Percentiles rank a stretch among this genome's conserved stretches.
phyloP scores from a whole-genome alignment of 2,797 vertebrate genomes.

The Peromyscus eremicus region DNA sequence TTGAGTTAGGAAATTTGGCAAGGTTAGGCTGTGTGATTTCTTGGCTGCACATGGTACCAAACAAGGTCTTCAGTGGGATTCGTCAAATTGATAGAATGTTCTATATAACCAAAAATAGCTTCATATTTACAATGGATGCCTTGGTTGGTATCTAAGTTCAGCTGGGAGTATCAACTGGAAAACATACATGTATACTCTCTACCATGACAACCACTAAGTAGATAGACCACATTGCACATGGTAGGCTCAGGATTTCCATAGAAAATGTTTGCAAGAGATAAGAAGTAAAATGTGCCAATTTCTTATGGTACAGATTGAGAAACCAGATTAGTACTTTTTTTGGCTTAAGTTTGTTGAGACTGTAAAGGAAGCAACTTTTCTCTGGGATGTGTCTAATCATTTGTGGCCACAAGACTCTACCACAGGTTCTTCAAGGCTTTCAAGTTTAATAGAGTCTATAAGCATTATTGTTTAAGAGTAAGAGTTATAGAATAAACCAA shows the following conservation, averaged over 20 bases:
- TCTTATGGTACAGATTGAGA: background rate
- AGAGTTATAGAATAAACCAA: background rate
- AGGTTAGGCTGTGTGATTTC: background rate
- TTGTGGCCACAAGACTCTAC: background rate
- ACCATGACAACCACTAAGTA: background rate
- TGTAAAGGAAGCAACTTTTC: background rate
- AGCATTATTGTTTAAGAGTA: slow-evolving; percentile 20
- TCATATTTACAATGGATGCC: background rate
- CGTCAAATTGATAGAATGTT: background rate
- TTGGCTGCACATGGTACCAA: background rate
- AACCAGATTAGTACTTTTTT: background rate
- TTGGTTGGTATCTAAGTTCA: background rate
- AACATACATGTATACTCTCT: background rate
- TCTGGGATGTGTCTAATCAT: background rate
- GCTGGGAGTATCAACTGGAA: background rate
- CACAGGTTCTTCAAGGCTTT: background rate
- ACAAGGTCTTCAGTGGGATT: background rate
- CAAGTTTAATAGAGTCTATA: background rate
- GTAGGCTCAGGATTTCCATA: background rate
- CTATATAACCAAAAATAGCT: background rate
- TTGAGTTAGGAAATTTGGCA: background rate
- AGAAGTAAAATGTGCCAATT: background rate
- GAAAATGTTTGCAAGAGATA: background rate
- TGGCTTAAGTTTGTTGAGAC: background rate
- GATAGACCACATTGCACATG: background rate